These are phyloP conservation scores for Gymnoscelis rufifasciata DNA, from an alignment of 2,888 invertebrate species.

Conservation along the genomic window DNA sequence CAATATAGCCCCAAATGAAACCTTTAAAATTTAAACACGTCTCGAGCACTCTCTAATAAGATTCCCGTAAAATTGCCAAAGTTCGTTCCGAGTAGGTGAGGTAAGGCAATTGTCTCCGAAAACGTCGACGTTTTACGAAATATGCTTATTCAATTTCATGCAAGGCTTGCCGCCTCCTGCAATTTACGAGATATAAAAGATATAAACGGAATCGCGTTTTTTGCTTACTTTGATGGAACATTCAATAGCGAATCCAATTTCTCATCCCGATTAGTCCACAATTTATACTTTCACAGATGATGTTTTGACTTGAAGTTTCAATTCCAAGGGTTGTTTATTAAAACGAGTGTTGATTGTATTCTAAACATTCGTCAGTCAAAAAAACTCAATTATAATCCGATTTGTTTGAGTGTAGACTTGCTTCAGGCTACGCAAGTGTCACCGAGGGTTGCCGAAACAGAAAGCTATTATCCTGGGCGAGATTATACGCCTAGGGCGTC, in stretches of 20 bases:
- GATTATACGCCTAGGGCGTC: constrained; percentile 80
- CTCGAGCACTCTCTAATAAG: constrained; percentile 66
- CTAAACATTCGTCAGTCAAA: constrained; percentile 58
- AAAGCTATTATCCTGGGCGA: constrained; percentile 80
- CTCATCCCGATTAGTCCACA: constrained; percentile 65
- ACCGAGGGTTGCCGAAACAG: constrained; percentile 77
- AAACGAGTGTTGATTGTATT: constrained; percentile 31
- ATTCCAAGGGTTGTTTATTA: constrained; percentile 18
- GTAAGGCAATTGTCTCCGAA: constrained; percentile 79
- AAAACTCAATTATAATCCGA: constrained; percentile 75
- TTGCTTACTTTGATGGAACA: constrained; percentile 78
- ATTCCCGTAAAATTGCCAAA: constrained; percentile 77
- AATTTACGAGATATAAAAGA: constrained; percentile 80
- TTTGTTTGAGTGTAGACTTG: constrained; percentile 70
- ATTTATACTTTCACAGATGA: constrained; percentile 60
- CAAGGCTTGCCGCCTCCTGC: constrained; percentile 80
- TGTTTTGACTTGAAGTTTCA: constrained; percentile 34
- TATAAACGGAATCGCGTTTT: constrained; percentile 79
- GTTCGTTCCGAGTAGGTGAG: constrained; percentile 78
- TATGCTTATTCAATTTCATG: constrained; percentile 80
- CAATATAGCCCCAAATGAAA: constrained; percentile 33
- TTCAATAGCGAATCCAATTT: constrained; percentile 77
- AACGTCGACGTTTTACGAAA: constrained; percentile 79
- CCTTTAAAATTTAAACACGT: constrained; percentile 50
- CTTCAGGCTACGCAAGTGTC: constrained; percentile 72